Evolutionary conservation across 2,888 invertebrate species (phyloP), one percentile per base, ranked within the genome.

Genomic region (Parascotia fuliginaria): DNA sequence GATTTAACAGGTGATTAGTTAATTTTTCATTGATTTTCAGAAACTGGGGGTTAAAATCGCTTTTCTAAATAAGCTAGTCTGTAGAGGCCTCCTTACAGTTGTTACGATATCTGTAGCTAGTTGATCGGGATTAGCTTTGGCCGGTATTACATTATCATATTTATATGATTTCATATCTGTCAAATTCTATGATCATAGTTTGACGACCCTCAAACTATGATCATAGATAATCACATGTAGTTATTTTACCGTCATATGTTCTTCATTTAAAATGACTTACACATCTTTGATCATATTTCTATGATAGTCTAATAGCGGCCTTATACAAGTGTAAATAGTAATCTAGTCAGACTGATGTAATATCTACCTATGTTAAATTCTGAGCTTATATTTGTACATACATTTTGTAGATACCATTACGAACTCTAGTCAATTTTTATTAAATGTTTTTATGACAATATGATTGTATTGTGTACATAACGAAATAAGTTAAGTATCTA

Each of bases 351-450:
- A 89, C 85, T 86, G 88, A 89, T 81, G 77, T 83, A 56, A 77
- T 83, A 82, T 84, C 81, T 84, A 80, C 83, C 78, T 80, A 79
- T 65, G 81, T 80, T 87, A 83, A 45, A 79, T 85, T 84, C 80
- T 79, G 89, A 90, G 89, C 90, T 89, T 89, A 89, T 70, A 79
- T 82, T 77, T 89, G 89, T 90, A 89, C 78, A 89, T 88, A 89
- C 60, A 77, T 83, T 81, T 80, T 87, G 85, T 89, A 89, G 89
- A 83, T 87, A 89, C 73, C 75, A 70, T 29, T 51, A 79, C 79
- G 78, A 83, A 79, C 70, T 82, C 81, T 90, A 90, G 91, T 90
- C 89, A 91, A 91, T 90, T 91, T 90, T 83, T 84, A 87, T 84
- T 89, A 69, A 85, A 86, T 85, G 86, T 89, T 68, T 88, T 87